Conservation (phyloP, 2,888 invertebrate species). For the Lasioglossum morio region DNA sequence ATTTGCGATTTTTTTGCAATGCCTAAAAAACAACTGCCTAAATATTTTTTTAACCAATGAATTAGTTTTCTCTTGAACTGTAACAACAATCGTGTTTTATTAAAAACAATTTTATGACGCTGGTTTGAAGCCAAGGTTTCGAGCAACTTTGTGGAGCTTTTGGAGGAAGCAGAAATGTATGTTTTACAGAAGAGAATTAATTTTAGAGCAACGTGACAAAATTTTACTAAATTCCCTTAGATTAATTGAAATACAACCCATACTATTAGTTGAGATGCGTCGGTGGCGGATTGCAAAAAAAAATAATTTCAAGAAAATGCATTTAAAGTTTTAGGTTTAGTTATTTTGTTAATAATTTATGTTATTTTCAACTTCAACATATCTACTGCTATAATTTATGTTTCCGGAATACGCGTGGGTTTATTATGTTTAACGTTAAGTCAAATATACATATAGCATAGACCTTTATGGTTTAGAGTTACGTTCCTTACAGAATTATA, state of each 20-base stretch:
- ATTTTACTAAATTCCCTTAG: not conserved
- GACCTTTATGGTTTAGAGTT: too few species aligned
- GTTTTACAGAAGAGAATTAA: not conserved
- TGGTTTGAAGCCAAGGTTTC: not conserved
- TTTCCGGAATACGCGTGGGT: not conserved
- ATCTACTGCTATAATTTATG: too few species aligned
- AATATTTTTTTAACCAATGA: not conserved
- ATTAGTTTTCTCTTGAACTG: not conserved
- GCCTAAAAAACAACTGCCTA: not conserved
- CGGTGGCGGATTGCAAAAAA: not conserved
- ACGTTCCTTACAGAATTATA: too few species aligned
- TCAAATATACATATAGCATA: too few species aligned
- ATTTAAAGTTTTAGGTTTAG: not conserved
- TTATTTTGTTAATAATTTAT: not conserved
- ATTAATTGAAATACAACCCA: too few species aligned
- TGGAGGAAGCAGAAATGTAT: not conserved
- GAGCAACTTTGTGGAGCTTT: not conserved
- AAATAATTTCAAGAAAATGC: not conserved
- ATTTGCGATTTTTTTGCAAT: not conserved
- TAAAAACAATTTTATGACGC: not conserved
- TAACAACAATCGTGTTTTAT: not conserved
- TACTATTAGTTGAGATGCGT: not conserved
- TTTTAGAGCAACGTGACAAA: not conserved
- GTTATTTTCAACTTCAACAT: too few species aligned
- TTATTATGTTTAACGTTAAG: not conserved